Base-by-base conservation (phyloP, 2,797 vertebrate genomes). In the Cyclura pinguis region DNA sequence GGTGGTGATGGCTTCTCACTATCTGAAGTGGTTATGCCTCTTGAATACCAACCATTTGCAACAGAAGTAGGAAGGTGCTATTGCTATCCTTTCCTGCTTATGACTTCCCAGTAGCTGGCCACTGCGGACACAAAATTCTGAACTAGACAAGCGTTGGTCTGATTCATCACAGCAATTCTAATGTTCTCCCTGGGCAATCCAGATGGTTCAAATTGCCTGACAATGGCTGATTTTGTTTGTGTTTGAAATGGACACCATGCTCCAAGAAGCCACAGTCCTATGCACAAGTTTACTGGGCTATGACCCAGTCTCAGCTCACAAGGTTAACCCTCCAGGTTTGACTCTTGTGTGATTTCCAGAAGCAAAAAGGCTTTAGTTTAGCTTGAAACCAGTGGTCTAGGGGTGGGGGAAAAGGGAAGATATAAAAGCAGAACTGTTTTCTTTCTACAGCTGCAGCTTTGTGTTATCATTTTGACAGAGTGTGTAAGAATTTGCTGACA, bases 401-500 rank as follows among this genome's bases (percentile, higher is more conserved):
- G 73, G 64, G 2, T 3, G 67, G 8, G 67, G 8, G 29, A 1
- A 2, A 13, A 13, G 22, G 13, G 29, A 69, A 90, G 77, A 87
- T 73, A 81, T 67, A 77, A 73, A 86, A 83, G 57, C 35, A 87
- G 47, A 59, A 67, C 32, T 32, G 24, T 80, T 67, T 69, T 55
- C 72, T 77, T 89, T 52, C 55, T 5, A 29, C 74, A 76, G 85
- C 42, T 42, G 57, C 13, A 76, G 14, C 50, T 47, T 16, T 4
- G n/a, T 83, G 14, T 87, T 90, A 84, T 84, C 83, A 74, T 87
- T 87, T 69, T 87, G 89, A 83, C 72, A 87, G 89, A 86, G 42
- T 9, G 72, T 67, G 38, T 55, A 90, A 67, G 27, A 77, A 84
- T 87, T 83, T 90, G 89, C 80, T 87, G 85, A 76, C 72, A 57